Evolutionary conservation across 2,113 vertebrate genomes (phyloP).

Genomic region (Globicephala melas): DNA sequence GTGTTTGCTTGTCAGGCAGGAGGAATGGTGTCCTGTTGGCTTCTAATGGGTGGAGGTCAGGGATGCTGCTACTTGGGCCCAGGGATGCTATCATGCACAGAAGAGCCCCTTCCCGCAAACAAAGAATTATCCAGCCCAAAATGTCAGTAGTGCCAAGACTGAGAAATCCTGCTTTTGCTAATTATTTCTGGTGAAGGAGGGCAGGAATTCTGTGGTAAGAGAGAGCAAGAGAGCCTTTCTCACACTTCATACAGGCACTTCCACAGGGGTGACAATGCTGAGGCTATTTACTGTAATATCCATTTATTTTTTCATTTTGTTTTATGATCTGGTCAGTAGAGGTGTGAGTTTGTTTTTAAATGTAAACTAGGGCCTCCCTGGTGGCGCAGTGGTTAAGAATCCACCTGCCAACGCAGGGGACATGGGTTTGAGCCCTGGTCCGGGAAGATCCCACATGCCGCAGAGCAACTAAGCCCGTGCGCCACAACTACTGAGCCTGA

Average conservation of each 20-base stretch:
- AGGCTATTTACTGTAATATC: not conserved
- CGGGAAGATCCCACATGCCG: no score
- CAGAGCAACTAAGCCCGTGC: no score
- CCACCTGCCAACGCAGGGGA: no score
- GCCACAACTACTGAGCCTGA: no score
- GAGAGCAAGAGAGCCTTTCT: not conserved
- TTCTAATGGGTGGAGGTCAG: not conserved
- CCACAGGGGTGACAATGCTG: not conserved
- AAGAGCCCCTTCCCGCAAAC: not conserved
- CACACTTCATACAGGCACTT: not conserved
- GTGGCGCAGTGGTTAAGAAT: no score
- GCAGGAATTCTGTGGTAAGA: not conserved
- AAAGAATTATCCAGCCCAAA: not conserved
- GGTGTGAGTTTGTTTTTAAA: not conserved
- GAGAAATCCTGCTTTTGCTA: not conserved
- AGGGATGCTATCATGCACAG: not conserved
- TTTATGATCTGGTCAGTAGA: not conserved
- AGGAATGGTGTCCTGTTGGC: not conserved
- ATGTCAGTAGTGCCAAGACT: not conserved
- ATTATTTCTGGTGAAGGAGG: not conserved
- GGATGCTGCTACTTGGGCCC: not conserved
- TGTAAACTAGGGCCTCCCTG: not conserved
- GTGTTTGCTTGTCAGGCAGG: not conserved
- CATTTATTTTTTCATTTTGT: not conserved
- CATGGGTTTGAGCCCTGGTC: no score